phyloP scores from a whole-genome alignment of 1,140 invertebrate species.

The Trachelipus rathkii region DNA sequence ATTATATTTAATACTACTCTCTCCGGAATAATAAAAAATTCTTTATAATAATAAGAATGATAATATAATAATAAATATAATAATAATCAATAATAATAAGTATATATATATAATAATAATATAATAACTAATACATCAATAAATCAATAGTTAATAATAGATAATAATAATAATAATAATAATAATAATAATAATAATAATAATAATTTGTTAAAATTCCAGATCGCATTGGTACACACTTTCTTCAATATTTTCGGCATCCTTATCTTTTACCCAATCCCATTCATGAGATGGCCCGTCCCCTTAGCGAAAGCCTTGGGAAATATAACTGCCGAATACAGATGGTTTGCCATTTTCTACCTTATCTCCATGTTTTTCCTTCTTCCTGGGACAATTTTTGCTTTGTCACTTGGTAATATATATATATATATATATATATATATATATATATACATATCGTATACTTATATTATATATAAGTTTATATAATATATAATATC shows the following conservation, averaged over 20 bases:
- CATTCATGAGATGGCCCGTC: conserved; percentile 58
- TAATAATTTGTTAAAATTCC: conserved; percentile 47
- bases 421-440: background rate
- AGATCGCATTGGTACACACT: conserved; percentile 61
- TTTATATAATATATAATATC: background rate
- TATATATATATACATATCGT: background rate
- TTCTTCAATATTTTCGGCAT: conserved; percentile 64
- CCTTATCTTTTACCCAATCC: conserved; percentile 61
- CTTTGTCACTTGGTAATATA: conserved; percentile 48
- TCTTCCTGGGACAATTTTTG: conserved; percentile 54
- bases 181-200: no score
- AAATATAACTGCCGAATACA: conserved; percentile 54
- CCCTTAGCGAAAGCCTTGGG: conserved; percentile 56
- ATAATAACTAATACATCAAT: no score
- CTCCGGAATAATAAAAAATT: no score
- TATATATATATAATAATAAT: no score
- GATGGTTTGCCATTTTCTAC: conserved; percentile 59
- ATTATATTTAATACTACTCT: no score
- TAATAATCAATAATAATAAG: no score
- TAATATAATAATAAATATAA: no score
- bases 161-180: no score
- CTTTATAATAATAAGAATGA: no score
- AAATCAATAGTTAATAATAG: no score
- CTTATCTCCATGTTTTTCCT: conserved; percentile 56
- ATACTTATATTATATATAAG: background rate